A percentile compares a stretch with the other conserved stretches of the same genome.
phyloP scores from a whole-genome alignment of 2,113 vertebrate genomes.

The Epinephelus lanceolatus region DNA sequence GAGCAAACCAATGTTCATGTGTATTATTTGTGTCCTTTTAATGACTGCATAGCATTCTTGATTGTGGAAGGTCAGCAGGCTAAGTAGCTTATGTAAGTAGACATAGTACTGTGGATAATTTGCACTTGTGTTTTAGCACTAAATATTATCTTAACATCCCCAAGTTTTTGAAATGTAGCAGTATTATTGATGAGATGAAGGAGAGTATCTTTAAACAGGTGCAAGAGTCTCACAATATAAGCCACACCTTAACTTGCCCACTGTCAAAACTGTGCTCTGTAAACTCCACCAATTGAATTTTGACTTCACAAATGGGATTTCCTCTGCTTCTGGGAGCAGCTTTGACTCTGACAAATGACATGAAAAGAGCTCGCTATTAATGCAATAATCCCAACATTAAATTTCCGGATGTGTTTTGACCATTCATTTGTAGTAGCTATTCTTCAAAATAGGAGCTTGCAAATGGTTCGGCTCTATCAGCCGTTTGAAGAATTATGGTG shows the following conservation, averaged over 20 bases:
- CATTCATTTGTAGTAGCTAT: neutral
- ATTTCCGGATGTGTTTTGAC: neutral
- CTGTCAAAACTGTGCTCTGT: neutral
- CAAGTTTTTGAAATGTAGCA: neutral
- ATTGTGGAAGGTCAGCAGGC: neutral
- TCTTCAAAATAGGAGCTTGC: constrained; percentile 2
- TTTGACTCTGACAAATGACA: neutral
- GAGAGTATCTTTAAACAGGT: neutral
- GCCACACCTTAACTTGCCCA: neutral
- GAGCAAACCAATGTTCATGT: neutral
- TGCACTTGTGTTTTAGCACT: neutral
- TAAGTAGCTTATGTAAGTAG: neutral
- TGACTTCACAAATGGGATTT: constrained; percentile 19
- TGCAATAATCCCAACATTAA: constrained; percentile 14
- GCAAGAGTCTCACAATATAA: neutral
- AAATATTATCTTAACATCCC: neutral
- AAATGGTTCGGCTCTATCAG: neutral
- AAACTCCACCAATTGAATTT: constrained; percentile 19
- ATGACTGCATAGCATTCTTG: neutral
- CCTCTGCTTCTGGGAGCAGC: neutral
- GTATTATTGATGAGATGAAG: no score
- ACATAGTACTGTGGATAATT: neutral
- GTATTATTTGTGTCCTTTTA: neutral
- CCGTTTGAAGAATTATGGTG: neutral
- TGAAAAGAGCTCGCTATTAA: neutral